A percentile compares a stretch with the other conserved stretches of the same genome.
These are phyloP conservation scores for Pelagia noctiluca DNA, from an alignment of 30 jellyfish, hydroid and myxozoan genomes.

Conservation along the genomic window DNA sequence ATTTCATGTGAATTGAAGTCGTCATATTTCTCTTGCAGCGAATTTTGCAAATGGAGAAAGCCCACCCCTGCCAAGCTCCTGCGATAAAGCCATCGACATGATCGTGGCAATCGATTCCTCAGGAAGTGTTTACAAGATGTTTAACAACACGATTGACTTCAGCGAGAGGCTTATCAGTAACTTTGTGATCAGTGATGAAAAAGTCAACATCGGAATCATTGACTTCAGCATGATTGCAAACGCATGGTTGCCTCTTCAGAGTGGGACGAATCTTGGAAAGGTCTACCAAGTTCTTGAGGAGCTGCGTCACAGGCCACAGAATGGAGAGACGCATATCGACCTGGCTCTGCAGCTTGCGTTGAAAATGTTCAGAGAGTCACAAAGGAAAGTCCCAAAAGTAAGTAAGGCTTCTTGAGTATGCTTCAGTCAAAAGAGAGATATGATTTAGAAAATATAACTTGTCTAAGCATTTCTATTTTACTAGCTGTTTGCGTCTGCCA, in stretches of 20 bases:
- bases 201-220: slow-evolving; percentile 82
- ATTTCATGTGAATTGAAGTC: not conserved
- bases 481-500: no score
- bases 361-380: slow-evolving; percentile 79
- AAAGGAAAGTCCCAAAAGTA: slow-evolving; percentile 72
- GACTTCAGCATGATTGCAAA: slow-evolving; percentile 95
- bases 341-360: slow-evolving; percentile 77
- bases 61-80: not conserved
- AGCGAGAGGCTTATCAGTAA: slow-evolving; percentile 67
- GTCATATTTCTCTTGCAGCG: slow-evolving; percentile 1
- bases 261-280: slow-evolving; percentile 72
- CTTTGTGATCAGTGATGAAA: slow-evolving; percentile 70
- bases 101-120: slow-evolving; percentile 87
- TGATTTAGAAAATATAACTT: no score
- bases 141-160: slow-evolving; percentile 83
- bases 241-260: slow-evolving; percentile 73
- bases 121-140: slow-evolving; percentile 74
- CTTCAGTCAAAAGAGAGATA: no score
- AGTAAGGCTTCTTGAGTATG: not conserved
- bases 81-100: slow-evolving; percentile 70
- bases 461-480: no score
- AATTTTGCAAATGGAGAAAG: not conserved
- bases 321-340: slow-evolving; percentile 94
- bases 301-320: slow-evolving; percentile 85
- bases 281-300: slow-evolving; percentile 74